Percentiles rank a stretch among this genome's conserved stretches.
Evolutionary conservation across 1,140 invertebrate genomes (phyloP).

Genomic region (Hyles vespertilio): DNA sequence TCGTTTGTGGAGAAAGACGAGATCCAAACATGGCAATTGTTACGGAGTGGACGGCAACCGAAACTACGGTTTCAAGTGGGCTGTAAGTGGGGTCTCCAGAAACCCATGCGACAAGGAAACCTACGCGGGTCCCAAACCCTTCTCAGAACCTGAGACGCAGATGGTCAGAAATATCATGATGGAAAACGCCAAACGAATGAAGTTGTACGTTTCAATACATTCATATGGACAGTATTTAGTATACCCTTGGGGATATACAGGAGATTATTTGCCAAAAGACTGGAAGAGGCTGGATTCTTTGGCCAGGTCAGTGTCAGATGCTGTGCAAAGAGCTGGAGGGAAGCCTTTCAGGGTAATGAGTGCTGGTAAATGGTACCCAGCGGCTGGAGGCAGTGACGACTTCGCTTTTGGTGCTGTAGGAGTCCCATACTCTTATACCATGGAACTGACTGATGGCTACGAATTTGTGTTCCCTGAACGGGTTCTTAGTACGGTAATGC

Average conservation of each 20-base stretch:
- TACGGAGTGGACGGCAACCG: constrained; percentile 80
- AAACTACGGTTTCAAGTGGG: constrained; percentile 83
- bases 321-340: constrained; percentile 61
- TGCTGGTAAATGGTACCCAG: constrained; percentile 76
- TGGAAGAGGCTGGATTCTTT: constrained; percentile 52
- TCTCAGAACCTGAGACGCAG: constrained; percentile 85
- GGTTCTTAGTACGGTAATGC: constrained; percentile 35
- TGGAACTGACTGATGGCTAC: constrained; percentile 78
- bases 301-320: constrained; percentile 50
- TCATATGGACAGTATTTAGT: constrained; percentile 80
- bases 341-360: constrained; percentile 71
- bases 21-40: constrained; percentile 70
- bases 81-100: constrained; percentile 78
- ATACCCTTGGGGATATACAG: constrained; percentile 78
- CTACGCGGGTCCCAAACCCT: constrained; percentile 82
- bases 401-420: constrained; percentile 80
- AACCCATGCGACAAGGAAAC: constrained; percentile 82
- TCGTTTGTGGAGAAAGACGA: constrained; percentile 79
- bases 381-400: constrained; percentile 83
- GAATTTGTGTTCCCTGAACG: constrained; percentile 61
- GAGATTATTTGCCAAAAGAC: constrained; percentile 43
- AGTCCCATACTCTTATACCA: constrained; percentile 81
- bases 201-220: constrained; percentile 83
- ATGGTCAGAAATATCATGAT: constrained; percentile 78
- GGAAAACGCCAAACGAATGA: constrained; percentile 71